Base-by-base conservation (phyloP, 2,888 invertebrate species). In the Exocentrus adspersus region DNA sequence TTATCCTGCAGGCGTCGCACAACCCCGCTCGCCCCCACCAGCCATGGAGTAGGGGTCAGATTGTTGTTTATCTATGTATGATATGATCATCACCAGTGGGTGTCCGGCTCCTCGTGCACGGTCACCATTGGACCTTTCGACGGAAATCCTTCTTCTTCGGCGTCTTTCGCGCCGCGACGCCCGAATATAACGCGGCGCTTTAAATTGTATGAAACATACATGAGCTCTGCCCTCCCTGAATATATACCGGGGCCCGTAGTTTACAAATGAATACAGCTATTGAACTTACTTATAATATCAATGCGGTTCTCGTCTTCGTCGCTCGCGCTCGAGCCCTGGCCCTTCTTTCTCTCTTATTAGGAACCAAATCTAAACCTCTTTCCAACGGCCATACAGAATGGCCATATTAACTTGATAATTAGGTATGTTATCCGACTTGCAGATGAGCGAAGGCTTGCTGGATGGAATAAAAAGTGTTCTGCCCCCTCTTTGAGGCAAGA, bases 401-500 rank as follows among this genome's bases (percentile, higher is more conserved):
- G 88, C 91, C 90, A 89, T 91, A 91, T 91, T 90, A 91, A 91
- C 91, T 92, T 91, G 91, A 91, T 92, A 92, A 92, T 92, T 92
- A 92, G 91, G 89, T 90, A 88, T 89, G 90, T 90, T 90, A 91
- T 91, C 90, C 89, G 91, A 91, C 91, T 91, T 91, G 91, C 91
- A 91, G 91, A 92, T 92, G 91, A 92, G 90, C 85, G 84, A 85
- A 85, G 86, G 86, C 86, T 86, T 85, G 87, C 87, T 85, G 87
- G 87, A 87, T 87, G 86, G 88, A 88, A 88, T 88, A 88, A 88
- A 88, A 88, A 88, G 87, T 86, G 86, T 86, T 87, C 87, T 87
- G 86, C 86, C 86, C 86, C 86, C 84, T 86, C 82, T 83, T 82
- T 81, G 80, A 77, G 74, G 78, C 79, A 75, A 78, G 77, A 77